Evolutionary conservation across 2,797 vertebrate genomes (phyloP).

Genomic region (Anguilla obscura): DNA sequence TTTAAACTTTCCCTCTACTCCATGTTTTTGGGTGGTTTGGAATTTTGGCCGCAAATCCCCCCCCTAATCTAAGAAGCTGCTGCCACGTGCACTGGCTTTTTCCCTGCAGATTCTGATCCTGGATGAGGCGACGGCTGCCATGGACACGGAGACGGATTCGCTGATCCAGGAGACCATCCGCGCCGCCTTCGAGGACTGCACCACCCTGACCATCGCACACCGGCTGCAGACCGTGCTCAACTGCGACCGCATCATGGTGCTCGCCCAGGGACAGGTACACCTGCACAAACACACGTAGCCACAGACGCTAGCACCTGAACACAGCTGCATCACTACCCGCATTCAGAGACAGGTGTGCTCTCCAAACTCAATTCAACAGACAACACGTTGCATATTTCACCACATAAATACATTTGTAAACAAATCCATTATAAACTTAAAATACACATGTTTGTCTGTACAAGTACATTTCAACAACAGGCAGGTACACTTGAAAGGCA

Average conservation of each 20-base stretch:
- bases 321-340: background rate
- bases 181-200: slow-evolving; percentile 86
- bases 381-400: background rate
- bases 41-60: too few species aligned
- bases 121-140: slow-evolving; percentile 92
- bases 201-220: slow-evolving; percentile 90
- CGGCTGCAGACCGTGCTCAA: slow-evolving; percentile 85
- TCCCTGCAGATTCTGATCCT: slow-evolving; percentile 80
- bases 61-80: background rate
- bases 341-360: background rate
- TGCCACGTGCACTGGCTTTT: background rate
- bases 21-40: too few species aligned
- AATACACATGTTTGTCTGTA: background rate
- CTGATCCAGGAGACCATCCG: slow-evolving; percentile 92
- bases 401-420: background rate
- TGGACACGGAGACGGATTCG: slow-evolving; percentile 87
- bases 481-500: slow-evolving; percentile 69
- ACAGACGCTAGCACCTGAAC: background rate
- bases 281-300: background rate
- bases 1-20: too few species aligned
- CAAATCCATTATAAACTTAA: background rate
- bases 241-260: slow-evolving; percentile 91
- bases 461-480: slow-evolving; percentile 69
- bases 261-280: slow-evolving; percentile 87
- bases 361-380: background rate